Percentiles rank a stretch among this genome's conserved stretches.
These are phyloP conservation scores for Saturnia japonica DNA, from an alignment of 2,888 invertebrate genomes.

Conservation along the genomic window DNA sequence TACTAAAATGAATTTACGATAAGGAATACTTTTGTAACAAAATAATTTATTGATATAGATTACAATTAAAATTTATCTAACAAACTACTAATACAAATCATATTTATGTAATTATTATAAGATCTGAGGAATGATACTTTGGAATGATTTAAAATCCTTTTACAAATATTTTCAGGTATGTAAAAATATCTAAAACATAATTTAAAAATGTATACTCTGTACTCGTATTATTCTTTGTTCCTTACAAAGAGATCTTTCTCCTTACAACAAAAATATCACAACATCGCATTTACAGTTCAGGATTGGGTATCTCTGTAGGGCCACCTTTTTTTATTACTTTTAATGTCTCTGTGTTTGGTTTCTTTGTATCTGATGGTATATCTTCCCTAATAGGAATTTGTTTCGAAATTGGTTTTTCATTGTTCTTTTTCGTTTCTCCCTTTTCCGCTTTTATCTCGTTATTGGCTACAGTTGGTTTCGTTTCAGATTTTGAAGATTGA, in stretches of 20 bases:
- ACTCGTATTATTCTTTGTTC: constrained; percentile 10
- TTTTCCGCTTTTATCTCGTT: constrained; percentile 22
- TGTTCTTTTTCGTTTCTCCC: constrained; percentile 22
- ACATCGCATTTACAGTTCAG: constrained; percentile 39
- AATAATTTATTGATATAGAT: background rate
- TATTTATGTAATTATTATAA: background rate
- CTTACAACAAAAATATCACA: constrained; percentile 32
- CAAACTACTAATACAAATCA: constrained; percentile 9
- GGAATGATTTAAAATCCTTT: constrained; percentile 16
- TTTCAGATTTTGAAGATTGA: background rate
- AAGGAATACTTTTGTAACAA: background rate
- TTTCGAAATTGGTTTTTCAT: constrained; percentile 41
- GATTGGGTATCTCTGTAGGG: constrained; percentile 72
- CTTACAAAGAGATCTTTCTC: constrained; percentile 34
- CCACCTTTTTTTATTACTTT: constrained; percentile 84
- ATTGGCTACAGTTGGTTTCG: constrained; percentile 25
- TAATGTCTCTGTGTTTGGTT: constrained; percentile 78
- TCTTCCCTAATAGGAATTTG: constrained; percentile 79
- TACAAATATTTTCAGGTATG: background rate
- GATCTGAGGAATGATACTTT: constrained; percentile 18
- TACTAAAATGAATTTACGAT: background rate
- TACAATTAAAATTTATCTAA: constrained; percentile 3
- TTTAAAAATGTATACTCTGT: background rate
- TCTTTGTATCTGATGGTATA: constrained; percentile 77
- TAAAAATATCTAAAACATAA: constrained; percentile 1